Conservation (phyloP, 92 coral and sea anemone genomes). For the Porites lobata region DNA sequence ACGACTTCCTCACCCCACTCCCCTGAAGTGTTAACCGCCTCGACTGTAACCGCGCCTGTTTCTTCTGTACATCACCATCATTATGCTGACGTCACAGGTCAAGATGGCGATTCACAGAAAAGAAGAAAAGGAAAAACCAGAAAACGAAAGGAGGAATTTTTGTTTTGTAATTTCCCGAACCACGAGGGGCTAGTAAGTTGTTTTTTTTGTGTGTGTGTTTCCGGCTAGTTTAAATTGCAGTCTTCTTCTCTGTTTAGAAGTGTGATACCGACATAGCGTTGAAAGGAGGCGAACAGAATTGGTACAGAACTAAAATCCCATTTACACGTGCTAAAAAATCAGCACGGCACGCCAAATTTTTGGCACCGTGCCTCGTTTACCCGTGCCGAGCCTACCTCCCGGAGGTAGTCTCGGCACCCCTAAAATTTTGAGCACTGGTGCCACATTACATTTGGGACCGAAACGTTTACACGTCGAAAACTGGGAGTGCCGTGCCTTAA, state of each 20-base stretch:
- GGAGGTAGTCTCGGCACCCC: no score
- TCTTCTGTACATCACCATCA: constrained; percentile 86
- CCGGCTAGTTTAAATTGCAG: background rate
- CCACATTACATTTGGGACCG: no score
- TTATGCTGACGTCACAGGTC: constrained; percentile 68
- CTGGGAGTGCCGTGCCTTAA: no score
- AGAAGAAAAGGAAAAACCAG: constrained; percentile 52
- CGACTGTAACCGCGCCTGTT: constrained; percentile 67
- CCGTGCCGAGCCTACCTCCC: no score
- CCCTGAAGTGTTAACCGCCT: constrained; percentile 70
- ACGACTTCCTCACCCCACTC: constrained; percentile 40
- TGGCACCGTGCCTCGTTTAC: no score
- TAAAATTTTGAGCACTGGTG: no score
- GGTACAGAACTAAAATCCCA: background rate
- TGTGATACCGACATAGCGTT: no score
- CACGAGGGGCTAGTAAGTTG: constrained; percentile 91
- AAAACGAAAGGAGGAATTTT: constrained; percentile 59
- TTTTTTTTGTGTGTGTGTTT: background rate
- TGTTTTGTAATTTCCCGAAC: constrained; percentile 87
- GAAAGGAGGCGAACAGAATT: no score
- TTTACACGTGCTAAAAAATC: no score
- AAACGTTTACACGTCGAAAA: no score
- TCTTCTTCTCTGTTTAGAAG: no score
- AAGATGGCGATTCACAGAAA: constrained; percentile 54
- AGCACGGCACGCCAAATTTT: no score